phyloP scores from a whole-genome alignment of 1,140 invertebrate species.

The Drosophila ficusphila region DNA sequence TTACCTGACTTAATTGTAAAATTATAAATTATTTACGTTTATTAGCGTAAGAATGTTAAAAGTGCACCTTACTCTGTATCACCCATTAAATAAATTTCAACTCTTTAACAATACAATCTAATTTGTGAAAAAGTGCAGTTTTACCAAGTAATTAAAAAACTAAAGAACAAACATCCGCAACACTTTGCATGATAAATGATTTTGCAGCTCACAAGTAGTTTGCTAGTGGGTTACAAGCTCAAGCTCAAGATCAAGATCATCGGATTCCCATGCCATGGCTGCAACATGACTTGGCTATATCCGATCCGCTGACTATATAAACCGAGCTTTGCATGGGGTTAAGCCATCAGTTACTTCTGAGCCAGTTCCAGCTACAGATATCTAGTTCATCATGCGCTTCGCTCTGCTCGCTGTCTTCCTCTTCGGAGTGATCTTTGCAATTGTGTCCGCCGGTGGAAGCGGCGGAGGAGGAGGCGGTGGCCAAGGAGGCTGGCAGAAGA shows the following conservation, averaged over 20 bases:
- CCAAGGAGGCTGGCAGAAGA: constrained; percentile 13
- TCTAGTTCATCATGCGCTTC: constrained; percentile 29
- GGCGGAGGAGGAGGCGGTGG: constrained; percentile 21
- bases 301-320: constrained; percentile 16
- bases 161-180: not conserved
- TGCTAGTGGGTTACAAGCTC: constrained; percentile 4
- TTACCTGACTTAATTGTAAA: too few species aligned
- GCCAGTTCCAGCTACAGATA: constrained; percentile 8
- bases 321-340: not conserved
- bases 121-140: not conserved
- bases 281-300: constrained; percentile 26
- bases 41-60: too few species aligned
- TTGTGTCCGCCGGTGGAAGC: constrained; percentile 23
- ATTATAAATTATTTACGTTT: too few species aligned
- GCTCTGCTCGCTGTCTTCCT: constrained; percentile 31
- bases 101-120: too few species aligned
- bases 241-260: constrained; percentile 35
- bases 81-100: too few species aligned
- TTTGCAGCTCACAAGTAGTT: not conserved
- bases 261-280: constrained; percentile 3
- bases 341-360: constrained; percentile 32
- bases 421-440: constrained; percentile 28
- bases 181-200: constrained; percentile 16
- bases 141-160: not conserved
- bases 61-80: too few species aligned